These are phyloP conservation scores for Micronycteris hirsuta DNA, from an alignment of 2,113 vertebrate species.

Conservation along the genomic window DNA sequence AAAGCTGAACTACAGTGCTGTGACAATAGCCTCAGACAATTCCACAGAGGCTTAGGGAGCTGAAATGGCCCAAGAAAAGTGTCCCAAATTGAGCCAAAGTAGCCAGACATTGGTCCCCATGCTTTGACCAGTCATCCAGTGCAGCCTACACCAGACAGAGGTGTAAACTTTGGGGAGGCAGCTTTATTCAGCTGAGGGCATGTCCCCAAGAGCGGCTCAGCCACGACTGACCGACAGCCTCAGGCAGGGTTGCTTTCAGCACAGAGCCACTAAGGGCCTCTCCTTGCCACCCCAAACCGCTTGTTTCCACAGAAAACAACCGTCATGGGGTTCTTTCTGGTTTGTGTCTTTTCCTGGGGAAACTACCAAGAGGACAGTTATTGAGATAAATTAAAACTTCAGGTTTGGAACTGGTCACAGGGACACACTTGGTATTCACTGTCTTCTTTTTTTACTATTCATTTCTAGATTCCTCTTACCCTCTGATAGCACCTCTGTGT, in stretches of 20 bases:
- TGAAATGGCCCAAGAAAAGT: accelerated
- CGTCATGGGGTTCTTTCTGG: not conserved
- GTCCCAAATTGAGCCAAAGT: not conserved
- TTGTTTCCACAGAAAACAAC: not conserved
- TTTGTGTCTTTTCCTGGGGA: not conserved
- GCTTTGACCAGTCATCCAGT: not conserved
- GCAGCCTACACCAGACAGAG: not conserved
- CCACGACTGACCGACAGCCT: not conserved
- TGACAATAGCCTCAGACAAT: not conserved
- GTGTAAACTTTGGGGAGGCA: not conserved
- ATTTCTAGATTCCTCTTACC: not conserved
- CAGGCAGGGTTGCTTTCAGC: not conserved
- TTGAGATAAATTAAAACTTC: not conserved
- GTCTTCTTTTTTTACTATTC: not conserved
- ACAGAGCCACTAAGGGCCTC: not conserved
- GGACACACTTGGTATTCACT: not conserved
- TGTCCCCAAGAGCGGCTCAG: not conserved
- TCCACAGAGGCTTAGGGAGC: not conserved
- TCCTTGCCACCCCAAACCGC: not conserved
- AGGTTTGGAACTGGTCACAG: not conserved
- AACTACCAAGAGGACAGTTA: not conserved
- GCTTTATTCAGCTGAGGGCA: not conserved
- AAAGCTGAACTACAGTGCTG: not conserved
- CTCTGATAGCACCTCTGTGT: not conserved
- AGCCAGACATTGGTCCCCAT: not conserved